Conservation (phyloP, 2,888 invertebrate genomes). For the Choreutis nemorana region DNA sequence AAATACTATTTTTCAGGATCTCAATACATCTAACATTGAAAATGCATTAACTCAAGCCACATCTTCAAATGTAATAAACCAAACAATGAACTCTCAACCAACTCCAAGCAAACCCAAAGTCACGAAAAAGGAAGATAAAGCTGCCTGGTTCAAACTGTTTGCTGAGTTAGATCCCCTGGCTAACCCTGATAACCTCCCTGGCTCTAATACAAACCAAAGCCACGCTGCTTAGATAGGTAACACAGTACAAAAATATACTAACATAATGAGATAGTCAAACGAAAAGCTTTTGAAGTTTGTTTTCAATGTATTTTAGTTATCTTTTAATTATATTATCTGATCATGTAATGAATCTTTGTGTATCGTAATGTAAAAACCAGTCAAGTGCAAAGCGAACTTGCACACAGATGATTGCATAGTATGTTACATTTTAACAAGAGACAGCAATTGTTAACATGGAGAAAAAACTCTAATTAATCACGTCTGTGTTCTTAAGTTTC, state of each 20-base stretch:
- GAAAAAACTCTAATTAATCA: too few relatives aligned
- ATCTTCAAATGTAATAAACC: conserved; percentile 15
- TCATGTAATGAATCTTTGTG: neutral
- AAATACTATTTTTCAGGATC: conserved; percentile 26
- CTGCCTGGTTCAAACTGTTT: conserved; percentile 88
- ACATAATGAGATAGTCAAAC: neutral
- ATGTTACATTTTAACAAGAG: too few relatives aligned
- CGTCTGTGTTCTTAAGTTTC: too few relatives aligned
- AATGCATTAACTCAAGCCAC: conserved; percentile 24
- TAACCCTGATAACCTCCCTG: conserved; percentile 74
- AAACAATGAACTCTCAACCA: conserved; percentile 15
- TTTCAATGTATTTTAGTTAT: neutral
- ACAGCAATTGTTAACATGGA: too few relatives aligned
- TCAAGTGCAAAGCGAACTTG: too few relatives aligned
- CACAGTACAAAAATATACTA: too few relatives aligned
- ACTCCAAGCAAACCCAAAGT: conserved; percentile 19
- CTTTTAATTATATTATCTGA: neutral
- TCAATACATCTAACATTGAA: conserved; percentile 24
- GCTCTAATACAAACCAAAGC: conserved; percentile 50
- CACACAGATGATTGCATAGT: too few relatives aligned
- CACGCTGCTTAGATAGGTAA: conserved; percentile 47
- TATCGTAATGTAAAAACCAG: too few relatives aligned
- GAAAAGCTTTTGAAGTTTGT: neutral
- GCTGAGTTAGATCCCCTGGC: conserved; percentile 92
- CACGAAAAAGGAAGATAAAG: conserved; percentile 61